A percentile compares a stretch with the other conserved stretches of the same genome.
Evolutionary conservation across 2,888 invertebrate genomes (phyloP).

Genomic region (Pseudoips prasinana): DNA sequence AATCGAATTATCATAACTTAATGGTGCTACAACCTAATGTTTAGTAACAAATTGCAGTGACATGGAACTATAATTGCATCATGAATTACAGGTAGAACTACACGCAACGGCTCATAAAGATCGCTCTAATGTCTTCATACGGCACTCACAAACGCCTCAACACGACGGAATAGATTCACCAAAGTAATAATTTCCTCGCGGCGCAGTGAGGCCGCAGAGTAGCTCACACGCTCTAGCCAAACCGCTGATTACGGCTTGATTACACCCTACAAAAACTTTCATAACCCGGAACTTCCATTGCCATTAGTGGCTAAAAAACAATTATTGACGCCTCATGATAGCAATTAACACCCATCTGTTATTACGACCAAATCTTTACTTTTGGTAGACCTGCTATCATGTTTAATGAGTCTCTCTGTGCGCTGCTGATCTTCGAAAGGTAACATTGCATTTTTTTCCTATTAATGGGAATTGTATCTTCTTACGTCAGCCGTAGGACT

Average conservation of each 20-base stretch:
- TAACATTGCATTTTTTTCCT: constrained; percentile 27
- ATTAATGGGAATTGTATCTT: constrained; percentile 44
- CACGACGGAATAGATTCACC: constrained; percentile 57
- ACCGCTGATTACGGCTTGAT: constrained; percentile 76
- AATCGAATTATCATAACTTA: constrained; percentile 43
- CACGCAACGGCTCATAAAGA: constrained; percentile 73
- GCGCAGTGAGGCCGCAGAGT: constrained; percentile 48
- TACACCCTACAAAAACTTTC: constrained; percentile 77
- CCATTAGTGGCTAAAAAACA: constrained; percentile 74
- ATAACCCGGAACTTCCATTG: constrained; percentile 76
- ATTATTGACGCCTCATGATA: constrained; percentile 77
- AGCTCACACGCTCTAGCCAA: constrained; percentile 74
- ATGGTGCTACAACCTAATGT: constrained; percentile 44
- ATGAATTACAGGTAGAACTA: constrained; percentile 61
- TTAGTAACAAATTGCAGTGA: constrained; percentile 60
- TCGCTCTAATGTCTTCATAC: constrained; percentile 76
- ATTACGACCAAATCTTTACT: constrained; percentile 71
- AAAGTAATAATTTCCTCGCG: constrained; percentile 69
- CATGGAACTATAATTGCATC: constrained; percentile 61
- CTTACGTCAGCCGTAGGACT: constrained; percentile 38
- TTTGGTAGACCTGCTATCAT: constrained; percentile 63
- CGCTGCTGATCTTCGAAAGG: constrained; percentile 38
- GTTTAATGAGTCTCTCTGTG: constrained; percentile 56
- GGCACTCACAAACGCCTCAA: constrained; percentile 50
- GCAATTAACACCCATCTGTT: constrained; percentile 80